These are phyloP conservation scores for Dione juno DNA, from an alignment of 2,888 invertebrate species.

Conservation along the genomic window DNA sequence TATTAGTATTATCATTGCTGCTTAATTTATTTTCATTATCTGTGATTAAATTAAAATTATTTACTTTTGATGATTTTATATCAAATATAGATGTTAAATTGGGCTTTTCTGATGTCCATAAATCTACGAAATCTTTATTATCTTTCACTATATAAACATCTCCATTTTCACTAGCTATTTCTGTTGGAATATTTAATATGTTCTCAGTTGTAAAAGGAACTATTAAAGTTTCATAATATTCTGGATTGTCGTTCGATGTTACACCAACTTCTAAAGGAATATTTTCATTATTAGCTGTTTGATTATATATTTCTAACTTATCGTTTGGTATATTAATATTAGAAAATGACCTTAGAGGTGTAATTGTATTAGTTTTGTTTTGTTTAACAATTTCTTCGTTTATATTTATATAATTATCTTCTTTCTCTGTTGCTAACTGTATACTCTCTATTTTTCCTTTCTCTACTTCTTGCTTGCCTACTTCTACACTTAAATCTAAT, in stretches of 20 bases:
- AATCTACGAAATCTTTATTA: conserved; percentile 2
- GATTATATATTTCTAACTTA: not conserved
- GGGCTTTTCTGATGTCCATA: conserved; percentile 1
- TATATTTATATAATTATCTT: not conserved
- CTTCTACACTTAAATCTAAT: not conserved
- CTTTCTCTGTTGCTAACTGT: not conserved
- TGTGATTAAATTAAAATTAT: not conserved
- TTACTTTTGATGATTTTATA: not conserved
- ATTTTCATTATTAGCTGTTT: not conserved
- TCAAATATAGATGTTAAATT: conserved; percentile 5
- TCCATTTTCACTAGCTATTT: not conserved
- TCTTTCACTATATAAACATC: not conserved
- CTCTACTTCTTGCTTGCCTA: not conserved
- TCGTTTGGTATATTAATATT: not conserved
- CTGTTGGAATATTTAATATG: conserved; percentile 1
- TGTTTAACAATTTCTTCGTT: not conserved
- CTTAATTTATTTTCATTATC: not conserved
- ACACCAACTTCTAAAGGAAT: not conserved
- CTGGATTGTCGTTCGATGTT: not conserved
- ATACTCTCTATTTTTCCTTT: not conserved
- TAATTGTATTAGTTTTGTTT: not conserved
- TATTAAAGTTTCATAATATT: not conserved
- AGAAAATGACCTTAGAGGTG: not conserved
- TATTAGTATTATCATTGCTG: not conserved
- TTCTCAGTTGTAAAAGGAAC: not conserved